These are phyloP conservation scores for Meteorus colon DNA, from an alignment of 2,888 invertebrate genomes.

Conservation along the genomic window DNA sequence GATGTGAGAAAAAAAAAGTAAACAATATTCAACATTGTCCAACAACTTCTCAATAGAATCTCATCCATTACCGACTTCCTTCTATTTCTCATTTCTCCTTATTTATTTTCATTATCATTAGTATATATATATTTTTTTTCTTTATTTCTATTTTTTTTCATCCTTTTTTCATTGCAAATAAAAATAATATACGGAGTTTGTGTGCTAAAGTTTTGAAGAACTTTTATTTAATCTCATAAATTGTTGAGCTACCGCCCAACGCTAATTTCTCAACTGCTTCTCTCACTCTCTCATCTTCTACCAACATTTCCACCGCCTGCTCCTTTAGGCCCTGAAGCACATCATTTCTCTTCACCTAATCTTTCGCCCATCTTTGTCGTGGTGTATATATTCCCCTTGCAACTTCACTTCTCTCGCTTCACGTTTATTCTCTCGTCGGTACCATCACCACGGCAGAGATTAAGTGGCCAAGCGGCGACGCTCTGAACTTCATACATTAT, in stretches of 20 bases:
- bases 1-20: background rate
- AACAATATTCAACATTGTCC: background rate
- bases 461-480: conserved; percentile 50
- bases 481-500: conserved; percentile 52
- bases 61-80: background rate
- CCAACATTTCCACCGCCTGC: background rate
- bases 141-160: background rate
- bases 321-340: conserved; percentile 15
- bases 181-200: conserved; percentile 1
- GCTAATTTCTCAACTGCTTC: conserved; percentile 27
- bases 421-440: conserved; percentile 33
- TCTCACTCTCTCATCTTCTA: conserved; percentile 7
- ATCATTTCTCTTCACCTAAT: conserved; percentile 20
- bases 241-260: conserved; percentile 14
- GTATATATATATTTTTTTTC: background rate
- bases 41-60: background rate
- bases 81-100: background rate
- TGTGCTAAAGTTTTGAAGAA: conserved; percentile 15
- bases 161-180: background rate
- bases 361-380: background rate
- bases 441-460: conserved; percentile 50
- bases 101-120: background rate
- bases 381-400: background rate
- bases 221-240: conserved; percentile 29
- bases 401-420: background rate